Evolutionary conservation across 2,888 invertebrate species (phyloP).

Genomic region (Piscicola geometra): DNA sequence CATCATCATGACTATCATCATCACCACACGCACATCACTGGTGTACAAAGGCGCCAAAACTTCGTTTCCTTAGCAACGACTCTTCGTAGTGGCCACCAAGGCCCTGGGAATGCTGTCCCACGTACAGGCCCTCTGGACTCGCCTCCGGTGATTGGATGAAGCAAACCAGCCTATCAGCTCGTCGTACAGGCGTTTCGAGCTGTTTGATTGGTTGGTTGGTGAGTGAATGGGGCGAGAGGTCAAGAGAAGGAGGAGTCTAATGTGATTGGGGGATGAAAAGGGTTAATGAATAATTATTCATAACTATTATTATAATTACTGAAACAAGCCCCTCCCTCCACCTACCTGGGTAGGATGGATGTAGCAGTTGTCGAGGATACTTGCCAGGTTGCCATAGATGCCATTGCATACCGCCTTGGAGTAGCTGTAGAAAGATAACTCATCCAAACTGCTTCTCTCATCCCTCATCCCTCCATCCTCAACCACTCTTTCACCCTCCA

Average conservation of each 20-base stretch:
- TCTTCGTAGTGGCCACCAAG: constrained; percentile 61
- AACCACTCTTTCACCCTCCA: neutral
- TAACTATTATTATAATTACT: too few species aligned
- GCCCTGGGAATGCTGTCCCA: constrained; percentile 61
- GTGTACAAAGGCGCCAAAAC: too few species aligned
- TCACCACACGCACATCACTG: neutral
- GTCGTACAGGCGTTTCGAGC: constrained; percentile 1
- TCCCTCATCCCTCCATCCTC: neutral
- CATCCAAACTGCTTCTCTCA: neutral
- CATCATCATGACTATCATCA: neutral
- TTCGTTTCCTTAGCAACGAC: constrained; percentile 54
- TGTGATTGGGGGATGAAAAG: too few species aligned
- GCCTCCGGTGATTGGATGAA: constrained; percentile 59
- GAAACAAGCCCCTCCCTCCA: neutral
- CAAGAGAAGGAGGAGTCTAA: too few species aligned
- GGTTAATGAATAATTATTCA: too few species aligned
- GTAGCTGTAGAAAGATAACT: neutral
- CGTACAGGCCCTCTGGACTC: constrained; percentile 59
- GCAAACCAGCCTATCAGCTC: constrained; percentile 46
- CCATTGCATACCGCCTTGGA: constrained; percentile 1
- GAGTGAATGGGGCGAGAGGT: too few species aligned
- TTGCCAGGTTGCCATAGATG: neutral
- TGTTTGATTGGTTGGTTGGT: neutral
- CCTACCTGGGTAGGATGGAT: neutral
- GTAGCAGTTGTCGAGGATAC: constrained; percentile 9